Conservation (phyloP, 2,113 vertebrate genomes). For the Propithecus coquereli region DNA sequence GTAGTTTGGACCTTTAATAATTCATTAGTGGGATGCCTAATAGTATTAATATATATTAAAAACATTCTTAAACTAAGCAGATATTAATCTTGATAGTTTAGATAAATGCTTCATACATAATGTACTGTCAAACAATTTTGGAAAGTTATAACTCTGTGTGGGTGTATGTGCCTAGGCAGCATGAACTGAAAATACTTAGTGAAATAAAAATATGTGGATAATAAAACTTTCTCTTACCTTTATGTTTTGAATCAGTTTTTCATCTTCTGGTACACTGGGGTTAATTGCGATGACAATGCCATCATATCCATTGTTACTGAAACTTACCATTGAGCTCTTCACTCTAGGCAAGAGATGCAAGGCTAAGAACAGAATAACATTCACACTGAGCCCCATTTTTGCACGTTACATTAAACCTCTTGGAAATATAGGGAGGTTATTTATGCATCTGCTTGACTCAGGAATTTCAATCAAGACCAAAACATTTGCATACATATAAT, state of each 20-base stretch:
- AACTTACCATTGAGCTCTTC: slow-evolving; percentile 62
- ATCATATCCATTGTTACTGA: slow-evolving; percentile 78
- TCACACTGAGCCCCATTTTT: slow-evolving; percentile 41
- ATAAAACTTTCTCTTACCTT: slow-evolving; percentile 72
- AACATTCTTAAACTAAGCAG: slow-evolving; percentile 4
- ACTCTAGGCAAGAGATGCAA: slow-evolving; percentile 33
- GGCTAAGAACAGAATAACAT: slow-evolving; percentile 56
- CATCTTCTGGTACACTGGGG: slow-evolving; percentile 75
- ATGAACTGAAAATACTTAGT: slow-evolving; percentile 13
- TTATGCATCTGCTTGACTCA: slow-evolving; percentile 36
- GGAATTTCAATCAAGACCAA: not conserved
- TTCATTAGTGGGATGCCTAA: not conserved
- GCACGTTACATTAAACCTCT: not conserved
- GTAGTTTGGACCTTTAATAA: not conserved
- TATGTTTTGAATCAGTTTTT: slow-evolving; percentile 70
- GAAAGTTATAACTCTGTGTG: not conserved
- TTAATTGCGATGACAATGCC: slow-evolving; percentile 80
- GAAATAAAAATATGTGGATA: not conserved
- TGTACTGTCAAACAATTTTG: not conserved
- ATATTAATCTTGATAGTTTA: not conserved
- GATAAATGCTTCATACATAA: not conserved
- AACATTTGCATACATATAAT: slow-evolving; percentile 46
- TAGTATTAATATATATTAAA: not conserved
- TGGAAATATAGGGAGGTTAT: not conserved
- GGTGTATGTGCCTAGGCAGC: not conserved